Base-by-base conservation (phyloP, 1,140 invertebrate genomes). In the Pseudachorutes palmiensis region DNA sequence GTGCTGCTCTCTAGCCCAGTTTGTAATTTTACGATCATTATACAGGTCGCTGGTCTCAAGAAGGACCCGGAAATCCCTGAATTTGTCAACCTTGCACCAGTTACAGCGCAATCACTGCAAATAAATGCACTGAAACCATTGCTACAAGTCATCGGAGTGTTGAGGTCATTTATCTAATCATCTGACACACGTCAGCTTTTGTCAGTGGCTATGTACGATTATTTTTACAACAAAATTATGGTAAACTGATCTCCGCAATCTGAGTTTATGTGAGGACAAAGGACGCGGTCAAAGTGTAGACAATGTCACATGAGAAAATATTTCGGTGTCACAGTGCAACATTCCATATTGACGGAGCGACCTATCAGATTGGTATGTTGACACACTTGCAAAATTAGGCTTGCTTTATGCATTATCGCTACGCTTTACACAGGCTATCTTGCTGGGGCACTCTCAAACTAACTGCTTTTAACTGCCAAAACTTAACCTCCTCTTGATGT, bases 301-400 rank as follows among this genome's bases (percentile, higher is more conserved):
- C 31, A 67, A 73, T 73, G 70, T 71, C 72, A 41, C 72, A 71
- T 66, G 70, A 71, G 24, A 69, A 55, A 65, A 71, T 74, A 32
- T 70, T 64, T 49, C 68, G 72, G 22, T 74, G 72, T 68, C 72
- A 74, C 69, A 70, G 68, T 71, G 72, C 72, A n/a, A 72, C 71
- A 33, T 74, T 74, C 58, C 70, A 74, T 62, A 65, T 71, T 45
- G 72, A 74, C 51, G 72, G 72, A 48, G 68, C 70, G n/a, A 71
- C 70, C 5, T 74, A 74, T 66, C 72, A 74, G 68, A 74, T 74
- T 66, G 72, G 72, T 74, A 71, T 51, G 49, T 41, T 33, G 22
- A 26, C 5, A 60, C 24, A 22, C 36, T 41, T 41, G n/a, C n/a
- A n/a, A n/a, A n/a, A n/a, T n/a, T n/a, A 9, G 36, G 19, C 36